Conservation (phyloP, 2,888 invertebrate species). For the Steinernema scapterisci region DNA sequence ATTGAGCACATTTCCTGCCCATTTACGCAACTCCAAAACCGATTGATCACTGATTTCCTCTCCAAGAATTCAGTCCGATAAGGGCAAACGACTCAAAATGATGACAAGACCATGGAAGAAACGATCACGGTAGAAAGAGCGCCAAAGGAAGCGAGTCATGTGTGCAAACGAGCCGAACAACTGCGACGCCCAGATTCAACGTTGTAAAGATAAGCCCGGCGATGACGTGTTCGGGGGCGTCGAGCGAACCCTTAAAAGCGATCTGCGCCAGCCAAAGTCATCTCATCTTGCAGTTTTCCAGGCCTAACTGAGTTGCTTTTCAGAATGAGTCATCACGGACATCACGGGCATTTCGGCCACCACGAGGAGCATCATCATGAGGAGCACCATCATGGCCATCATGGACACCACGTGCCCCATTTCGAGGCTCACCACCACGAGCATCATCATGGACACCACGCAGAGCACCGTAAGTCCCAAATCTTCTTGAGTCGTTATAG, state of each 20-base stretch:
- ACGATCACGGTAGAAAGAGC: neutral
- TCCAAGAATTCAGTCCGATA: no score
- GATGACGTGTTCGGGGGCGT: slow-evolving; percentile 22
- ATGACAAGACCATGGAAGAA: neutral
- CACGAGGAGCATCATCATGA: no score
- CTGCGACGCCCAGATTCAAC: neutral
- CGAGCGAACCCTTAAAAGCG: slow-evolving; percentile 4
- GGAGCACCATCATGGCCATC: neutral
- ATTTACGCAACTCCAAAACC: neutral
- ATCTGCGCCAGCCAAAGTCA: neutral
- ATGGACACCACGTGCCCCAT: slow-evolving; percentile 18
- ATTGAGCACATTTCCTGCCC: neutral
- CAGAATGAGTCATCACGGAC: slow-evolving; percentile 4
- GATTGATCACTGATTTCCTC: neutral
- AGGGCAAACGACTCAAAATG: neutral
- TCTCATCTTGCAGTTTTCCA: neutral
- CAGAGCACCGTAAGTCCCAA: neutral
- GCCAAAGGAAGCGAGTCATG: neutral
- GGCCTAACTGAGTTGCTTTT: neutral
- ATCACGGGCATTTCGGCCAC: no score
- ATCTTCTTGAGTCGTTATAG: no score
- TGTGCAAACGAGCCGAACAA: slow-evolving; percentile 19
- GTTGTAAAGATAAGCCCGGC: slow-evolving; percentile 19
- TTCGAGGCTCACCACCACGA: slow-evolving; percentile 10
- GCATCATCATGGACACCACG: slow-evolving; percentile 21